Base-by-base conservation (phyloP, 2,888 invertebrate species). In the Psylliodes chrysocephalus region DNA sequence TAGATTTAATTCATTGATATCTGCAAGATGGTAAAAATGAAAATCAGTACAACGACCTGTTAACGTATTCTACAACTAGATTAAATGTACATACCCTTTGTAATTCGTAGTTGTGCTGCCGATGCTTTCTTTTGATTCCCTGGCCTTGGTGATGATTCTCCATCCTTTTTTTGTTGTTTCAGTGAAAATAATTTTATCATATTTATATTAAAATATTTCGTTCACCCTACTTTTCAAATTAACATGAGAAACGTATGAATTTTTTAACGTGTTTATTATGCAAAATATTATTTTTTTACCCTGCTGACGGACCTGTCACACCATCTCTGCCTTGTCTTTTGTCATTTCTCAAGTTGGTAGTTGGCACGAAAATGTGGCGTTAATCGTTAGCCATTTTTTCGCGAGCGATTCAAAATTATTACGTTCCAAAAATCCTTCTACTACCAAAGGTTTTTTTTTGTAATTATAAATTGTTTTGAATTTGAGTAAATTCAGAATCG, bases 101-200 rank as follows among this genome's bases (percentile, higher is more conserved):
- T 95, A 80, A 98, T 96, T 84, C 98, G 90, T 80, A 98, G 87
- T 84, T 98, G 97, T 71, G 98, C 98, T 76, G 98, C 97, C 72
- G 96, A 96, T 71, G 96, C 94, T 84, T 95, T 95, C 85, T 96
- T 95, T 83, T 93, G 93, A 80, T 88, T 89, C 68, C 90, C 89
- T 77, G 87, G 84, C 81, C 86, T 88, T 75, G 93, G 91, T 67
- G 86, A 89, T 75, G 92, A 90, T 83, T 94, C 95, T 79, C 95
- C 96, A 88, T 97, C 96, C 88, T 97, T 97, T 87, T 96, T 96
- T 86, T 97, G 96, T 87, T 98, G 95, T 86, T 98, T 98, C 82
- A 98, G 86, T 75, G 97, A 96, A 88, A 98, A 98, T 85, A 98
- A 88, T 89, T 96, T 97, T 84, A 98, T 96, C 98, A 98, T 98